Conservation (phyloP, 2,113 vertebrate genomes). For the Crotalus helleri region DNA sequence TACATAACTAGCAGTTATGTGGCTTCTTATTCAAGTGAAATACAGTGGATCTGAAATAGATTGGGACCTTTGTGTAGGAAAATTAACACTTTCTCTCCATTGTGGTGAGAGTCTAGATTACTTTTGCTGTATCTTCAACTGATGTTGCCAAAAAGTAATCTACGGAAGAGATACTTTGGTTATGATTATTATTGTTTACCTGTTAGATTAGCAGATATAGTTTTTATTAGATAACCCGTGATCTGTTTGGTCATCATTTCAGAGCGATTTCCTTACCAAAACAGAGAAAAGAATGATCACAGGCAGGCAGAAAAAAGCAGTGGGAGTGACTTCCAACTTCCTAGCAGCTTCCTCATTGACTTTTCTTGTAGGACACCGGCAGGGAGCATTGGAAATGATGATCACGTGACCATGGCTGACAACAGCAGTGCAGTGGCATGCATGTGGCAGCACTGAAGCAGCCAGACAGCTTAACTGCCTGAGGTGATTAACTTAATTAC, state of each 20-base stretch:
- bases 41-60: neutral
- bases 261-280: neutral
- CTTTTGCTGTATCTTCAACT: neutral
- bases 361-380: neutral
- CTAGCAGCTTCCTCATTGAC: neutral
- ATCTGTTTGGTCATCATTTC: neutral
- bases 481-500: neutral
- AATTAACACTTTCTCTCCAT: neutral
- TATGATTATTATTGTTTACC: neutral
- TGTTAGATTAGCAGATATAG: neutral
- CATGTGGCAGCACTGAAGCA: neutral
- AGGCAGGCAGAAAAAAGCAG: neutral
- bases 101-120: neutral
- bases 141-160: neutral
- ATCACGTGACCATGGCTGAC: neutral
- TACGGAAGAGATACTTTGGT: neutral
- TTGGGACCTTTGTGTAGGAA: neutral
- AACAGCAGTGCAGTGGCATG: neutral
- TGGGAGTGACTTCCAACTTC: neutral
- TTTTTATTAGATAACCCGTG: neutral
- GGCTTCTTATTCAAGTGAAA: neutral
- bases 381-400: neutral
- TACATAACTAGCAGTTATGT: neutral
- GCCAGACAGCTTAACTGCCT: neutral
- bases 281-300: neutral